phyloP scores from a whole-genome alignment of 2,888 invertebrate species.

The Pandemis heparana region DNA sequence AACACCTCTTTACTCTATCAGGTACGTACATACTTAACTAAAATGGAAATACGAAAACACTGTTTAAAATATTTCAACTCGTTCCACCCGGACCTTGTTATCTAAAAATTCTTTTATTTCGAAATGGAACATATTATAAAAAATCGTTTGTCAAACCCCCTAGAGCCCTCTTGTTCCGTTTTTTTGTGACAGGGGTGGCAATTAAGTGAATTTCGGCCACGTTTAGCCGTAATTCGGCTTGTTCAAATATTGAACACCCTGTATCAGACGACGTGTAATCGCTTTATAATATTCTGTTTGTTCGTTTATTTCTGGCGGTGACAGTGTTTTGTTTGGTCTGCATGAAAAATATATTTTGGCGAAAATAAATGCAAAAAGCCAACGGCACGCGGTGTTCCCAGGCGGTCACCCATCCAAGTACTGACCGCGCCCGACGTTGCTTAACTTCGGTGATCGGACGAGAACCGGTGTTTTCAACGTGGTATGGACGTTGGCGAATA shows the following conservation, averaged over 20 bases:
- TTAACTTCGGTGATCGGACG: slow-evolving; percentile 49
- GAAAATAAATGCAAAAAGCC: slow-evolving; percentile 42
- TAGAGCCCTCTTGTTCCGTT: slow-evolving; percentile 3
- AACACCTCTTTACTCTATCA: too few relatives aligned
- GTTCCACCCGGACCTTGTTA: not conserved
- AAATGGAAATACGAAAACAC: too few relatives aligned
- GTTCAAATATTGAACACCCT: slow-evolving; percentile 60
- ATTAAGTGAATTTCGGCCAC: slow-evolving; percentile 57
- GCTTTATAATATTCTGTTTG: slow-evolving; percentile 57
- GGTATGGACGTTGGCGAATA: slow-evolving; percentile 58
- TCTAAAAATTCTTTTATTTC: not conserved
- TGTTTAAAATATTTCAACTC: too few relatives aligned
- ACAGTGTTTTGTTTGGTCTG: slow-evolving; percentile 40
- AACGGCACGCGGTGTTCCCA: slow-evolving; percentile 52
- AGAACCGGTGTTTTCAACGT: slow-evolving; percentile 59
- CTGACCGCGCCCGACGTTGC: slow-evolving; percentile 53
- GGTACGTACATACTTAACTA: too few relatives aligned
- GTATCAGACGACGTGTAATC: slow-evolving; percentile 52
- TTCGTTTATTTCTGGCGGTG: slow-evolving; percentile 43
- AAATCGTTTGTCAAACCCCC: slow-evolving; percentile 10
- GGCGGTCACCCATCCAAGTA: slow-evolving; percentile 55
- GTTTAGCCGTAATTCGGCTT: slow-evolving; percentile 55
- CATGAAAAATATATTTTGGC: not conserved
- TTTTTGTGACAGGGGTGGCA: slow-evolving; percentile 51
- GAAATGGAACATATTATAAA: not conserved